These are phyloP conservation scores for Mesodorylaimus sp. DNA, from an alignment of 2,888 invertebrate species.

Conservation along the genomic window DNA sequence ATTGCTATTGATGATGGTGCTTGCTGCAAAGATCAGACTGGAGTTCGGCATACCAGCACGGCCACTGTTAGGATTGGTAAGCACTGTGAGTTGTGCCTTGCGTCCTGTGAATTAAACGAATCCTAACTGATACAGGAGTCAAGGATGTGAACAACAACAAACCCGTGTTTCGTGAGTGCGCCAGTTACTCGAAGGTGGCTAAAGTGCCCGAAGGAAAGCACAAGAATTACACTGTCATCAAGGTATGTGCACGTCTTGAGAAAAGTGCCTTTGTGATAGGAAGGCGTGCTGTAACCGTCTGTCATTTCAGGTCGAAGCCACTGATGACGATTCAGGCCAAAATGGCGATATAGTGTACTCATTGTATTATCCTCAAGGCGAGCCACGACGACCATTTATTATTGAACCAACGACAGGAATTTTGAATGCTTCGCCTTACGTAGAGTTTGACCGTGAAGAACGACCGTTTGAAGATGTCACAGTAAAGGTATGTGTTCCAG, in stretches of 20 bases:
- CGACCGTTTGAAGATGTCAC: constrained; percentile 25
- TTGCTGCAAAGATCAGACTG: constrained; percentile 47
- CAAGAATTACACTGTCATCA: constrained; percentile 54
- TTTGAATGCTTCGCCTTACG: constrained; percentile 29
- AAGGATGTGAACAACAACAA: constrained; percentile 36
- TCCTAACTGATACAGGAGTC: constrained; percentile 27
- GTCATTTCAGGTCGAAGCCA: constrained; percentile 25
- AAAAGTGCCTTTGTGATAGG: background rate
- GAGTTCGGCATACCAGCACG: constrained; percentile 14
- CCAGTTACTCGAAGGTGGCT: constrained; percentile 48
- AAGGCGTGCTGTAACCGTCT: no score
- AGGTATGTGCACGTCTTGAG: constrained; percentile 38
- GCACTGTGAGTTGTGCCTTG: background rate
- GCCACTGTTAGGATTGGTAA: constrained; percentile 20
- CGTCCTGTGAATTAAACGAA: background rate
- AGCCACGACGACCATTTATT: constrained; percentile 24
- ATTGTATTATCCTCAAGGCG: constrained; percentile 23
- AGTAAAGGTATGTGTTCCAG: constrained; percentile 19
- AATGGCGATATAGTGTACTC: constrained; percentile 26
- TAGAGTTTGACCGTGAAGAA: constrained; percentile 26
- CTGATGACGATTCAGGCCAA: constrained; percentile 30
- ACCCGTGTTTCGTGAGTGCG: constrained; percentile 49
- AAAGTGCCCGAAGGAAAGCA: constrained; percentile 57
- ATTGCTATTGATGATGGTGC: constrained; percentile 93
- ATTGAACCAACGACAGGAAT: constrained; percentile 30